Evolutionary conservation across 1,140 invertebrate species (phyloP).

Genomic region (Piezodorus guildinii): DNA sequence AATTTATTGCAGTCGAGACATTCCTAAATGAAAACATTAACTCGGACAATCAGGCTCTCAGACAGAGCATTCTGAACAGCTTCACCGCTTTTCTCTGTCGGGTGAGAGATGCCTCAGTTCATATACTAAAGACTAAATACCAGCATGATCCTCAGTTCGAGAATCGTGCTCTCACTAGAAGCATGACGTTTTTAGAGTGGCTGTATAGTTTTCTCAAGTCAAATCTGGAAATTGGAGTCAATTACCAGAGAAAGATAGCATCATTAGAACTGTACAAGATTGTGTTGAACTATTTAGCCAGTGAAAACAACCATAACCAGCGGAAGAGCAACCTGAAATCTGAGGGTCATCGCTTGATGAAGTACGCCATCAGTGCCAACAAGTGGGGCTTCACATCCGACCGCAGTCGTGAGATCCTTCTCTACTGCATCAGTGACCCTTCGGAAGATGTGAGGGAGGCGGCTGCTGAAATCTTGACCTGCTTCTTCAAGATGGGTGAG

Average conservation of each 20-base stretch:
- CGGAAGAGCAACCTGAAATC: slow-evolving; percentile 10
- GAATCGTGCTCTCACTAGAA: slow-evolving; percentile 18
- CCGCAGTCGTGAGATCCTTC: slow-evolving; percentile 30
- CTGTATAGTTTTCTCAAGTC: slow-evolving; percentile 37
- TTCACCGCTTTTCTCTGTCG: slow-evolving; percentile 24
- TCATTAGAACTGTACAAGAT: slow-evolving; percentile 35
- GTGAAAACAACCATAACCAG: slow-evolving; percentile 12
- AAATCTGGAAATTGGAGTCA: slow-evolving; percentile 39
- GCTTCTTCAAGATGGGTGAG: slow-evolving; percentile 31
- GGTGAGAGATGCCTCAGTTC: slow-evolving; percentile 24
- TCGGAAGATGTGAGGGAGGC: slow-evolving; percentile 38
- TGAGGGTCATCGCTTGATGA: slow-evolving; percentile 19
- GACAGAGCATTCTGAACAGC: slow-evolving; percentile 24
- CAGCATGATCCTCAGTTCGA: slow-evolving; percentile 4
- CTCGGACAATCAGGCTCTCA: slow-evolving; percentile 23
- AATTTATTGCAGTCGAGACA: slow-evolving; percentile 23
- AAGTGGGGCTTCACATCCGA: slow-evolving; percentile 34
- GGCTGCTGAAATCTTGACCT: slow-evolving; percentile 35
- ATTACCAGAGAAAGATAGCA: slow-evolving; percentile 43
- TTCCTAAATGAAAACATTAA: slow-evolving; percentile 28
- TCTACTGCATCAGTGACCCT: slow-evolving; percentile 35
- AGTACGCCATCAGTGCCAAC: slow-evolving; percentile 23
- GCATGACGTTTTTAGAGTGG: slow-evolving; percentile 36
- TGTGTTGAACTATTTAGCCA: slow-evolving; percentile 29
- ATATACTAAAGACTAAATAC: slow-evolving; percentile 27